Evolutionary conservation across 2,888 invertebrate species (phyloP).

Genomic region (Luffia ferchaultella): DNA sequence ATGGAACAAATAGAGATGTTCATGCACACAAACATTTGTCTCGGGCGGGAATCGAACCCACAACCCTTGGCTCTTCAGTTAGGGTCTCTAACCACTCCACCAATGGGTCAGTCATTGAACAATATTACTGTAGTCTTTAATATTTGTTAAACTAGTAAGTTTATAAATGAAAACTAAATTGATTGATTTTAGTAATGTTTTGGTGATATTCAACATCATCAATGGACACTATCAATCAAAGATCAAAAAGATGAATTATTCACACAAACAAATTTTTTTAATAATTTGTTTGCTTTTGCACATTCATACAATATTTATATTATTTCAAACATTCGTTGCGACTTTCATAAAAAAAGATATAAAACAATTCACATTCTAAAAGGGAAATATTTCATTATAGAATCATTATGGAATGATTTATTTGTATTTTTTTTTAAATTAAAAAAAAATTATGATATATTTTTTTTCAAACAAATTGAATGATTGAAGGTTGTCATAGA

Average conservation of each 20-base stretch:
- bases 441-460: too few relatives aligned
- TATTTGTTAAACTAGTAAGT: too few relatives aligned
- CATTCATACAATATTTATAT: constrained; percentile 50
- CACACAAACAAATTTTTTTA: constrained; percentile 33
- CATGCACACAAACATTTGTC: too few relatives aligned
- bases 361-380: too few relatives aligned
- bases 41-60: not conserved
- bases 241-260: constrained; percentile 43
- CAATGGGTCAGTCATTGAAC: too few relatives aligned
- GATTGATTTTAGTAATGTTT: constrained; percentile 1
- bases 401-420: not conserved
- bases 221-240: constrained; percentile 30
- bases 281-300: constrained; percentile 44
- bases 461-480: too few relatives aligned
- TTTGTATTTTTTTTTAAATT: not conserved
- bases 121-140: too few relatives aligned
- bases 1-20: too few relatives aligned
- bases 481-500: too few relatives aligned
- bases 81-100: not conserved
- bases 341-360: too few relatives aligned
- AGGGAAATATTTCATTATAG: not conserved
- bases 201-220: not conserved
- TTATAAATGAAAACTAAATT: not conserved
- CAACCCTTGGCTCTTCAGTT: not conserved
- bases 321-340: too few relatives aligned